These are phyloP conservation scores for Gymnopithys bicolor DNA, from an alignment of 2,797 vertebrate species.

Conservation along the genomic window DNA sequence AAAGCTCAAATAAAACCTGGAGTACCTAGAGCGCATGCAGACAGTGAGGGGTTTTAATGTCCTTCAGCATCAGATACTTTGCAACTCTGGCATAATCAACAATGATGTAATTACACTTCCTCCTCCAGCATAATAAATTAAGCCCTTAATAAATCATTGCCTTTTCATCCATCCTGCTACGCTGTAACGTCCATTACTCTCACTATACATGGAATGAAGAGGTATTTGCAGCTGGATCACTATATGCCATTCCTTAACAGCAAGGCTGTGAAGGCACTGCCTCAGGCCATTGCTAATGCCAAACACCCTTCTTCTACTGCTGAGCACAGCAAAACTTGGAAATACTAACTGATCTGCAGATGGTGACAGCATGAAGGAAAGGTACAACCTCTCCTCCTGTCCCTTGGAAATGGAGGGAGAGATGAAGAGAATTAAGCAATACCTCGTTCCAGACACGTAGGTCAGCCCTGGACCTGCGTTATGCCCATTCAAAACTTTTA, in stretches of 20 bases:
- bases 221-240: not conserved
- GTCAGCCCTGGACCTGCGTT: not conserved
- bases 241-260: not conserved
- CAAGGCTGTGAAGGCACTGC: constrained; percentile 15
- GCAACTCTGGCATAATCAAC: constrained; percentile 34
- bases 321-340: not conserved
- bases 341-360: not conserved
- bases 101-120: constrained; percentile 35
- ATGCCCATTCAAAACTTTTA: not conserved
- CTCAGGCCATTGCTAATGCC: constrained; percentile 19
- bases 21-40: not conserved
- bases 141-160: constrained; percentile 44
- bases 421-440: not conserved
- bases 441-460: accelerated
- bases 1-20: not conserved
- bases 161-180: constrained; percentile 4
- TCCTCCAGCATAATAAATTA: constrained; percentile 33
- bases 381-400: not conserved
- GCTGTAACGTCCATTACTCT: not conserved
- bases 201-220: not conserved
- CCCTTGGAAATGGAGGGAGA: not conserved
- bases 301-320: constrained; percentile 5
- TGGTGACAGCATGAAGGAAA: not conserved
- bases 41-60: not conserved
- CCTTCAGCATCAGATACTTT: constrained; percentile 15